Conservation (phyloP, 2,888 invertebrate species). For the Mesochorus sp. region DNA sequence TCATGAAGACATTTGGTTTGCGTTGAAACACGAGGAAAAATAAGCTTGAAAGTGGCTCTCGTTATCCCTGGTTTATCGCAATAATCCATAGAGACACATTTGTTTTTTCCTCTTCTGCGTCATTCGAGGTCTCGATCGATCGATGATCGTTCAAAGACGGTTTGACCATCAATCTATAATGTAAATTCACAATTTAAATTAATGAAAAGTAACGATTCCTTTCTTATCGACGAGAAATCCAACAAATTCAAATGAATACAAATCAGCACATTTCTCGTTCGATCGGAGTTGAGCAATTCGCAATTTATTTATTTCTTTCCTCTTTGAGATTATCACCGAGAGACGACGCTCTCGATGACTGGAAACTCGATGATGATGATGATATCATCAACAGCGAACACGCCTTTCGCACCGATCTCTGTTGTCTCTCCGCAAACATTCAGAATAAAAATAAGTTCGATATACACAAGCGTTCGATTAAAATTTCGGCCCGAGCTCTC, state of each 20-base stretch:
- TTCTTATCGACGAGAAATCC: conserved; percentile 1
- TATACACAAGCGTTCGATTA: neutral
- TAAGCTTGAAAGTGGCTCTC: conserved; percentile 19
- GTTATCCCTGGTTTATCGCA: neutral
- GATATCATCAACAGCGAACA: conserved; percentile 58
- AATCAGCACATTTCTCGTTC: no score
- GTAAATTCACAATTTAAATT: no score
- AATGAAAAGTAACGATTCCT: neutral
- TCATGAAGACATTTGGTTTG: conserved; percentile 29
- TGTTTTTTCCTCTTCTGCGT: conserved; percentile 40
- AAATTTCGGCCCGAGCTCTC: conserved; percentile 15
- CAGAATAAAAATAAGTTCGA: conserved; percentile 63
- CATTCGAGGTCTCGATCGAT: conserved; percentile 59
- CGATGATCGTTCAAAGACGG: conserved; percentile 33
- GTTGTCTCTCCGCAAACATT: no score
- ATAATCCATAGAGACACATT: neutral
- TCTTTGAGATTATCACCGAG: conserved; percentile 28
- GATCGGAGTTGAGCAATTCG: conserved; percentile 18
- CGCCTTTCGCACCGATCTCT: conserved; percentile 40
- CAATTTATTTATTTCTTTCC: conserved; percentile 22
- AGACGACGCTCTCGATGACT: conserved; percentile 8
- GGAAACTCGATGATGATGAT: conserved; percentile 47
- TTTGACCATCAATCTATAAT: no score
- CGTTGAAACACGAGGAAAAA: neutral
- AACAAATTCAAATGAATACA: neutral